These are phyloP conservation scores for Antheraea yamamai DNA, from an alignment of 2,888 invertebrate genomes.

Conservation along the genomic window DNA sequence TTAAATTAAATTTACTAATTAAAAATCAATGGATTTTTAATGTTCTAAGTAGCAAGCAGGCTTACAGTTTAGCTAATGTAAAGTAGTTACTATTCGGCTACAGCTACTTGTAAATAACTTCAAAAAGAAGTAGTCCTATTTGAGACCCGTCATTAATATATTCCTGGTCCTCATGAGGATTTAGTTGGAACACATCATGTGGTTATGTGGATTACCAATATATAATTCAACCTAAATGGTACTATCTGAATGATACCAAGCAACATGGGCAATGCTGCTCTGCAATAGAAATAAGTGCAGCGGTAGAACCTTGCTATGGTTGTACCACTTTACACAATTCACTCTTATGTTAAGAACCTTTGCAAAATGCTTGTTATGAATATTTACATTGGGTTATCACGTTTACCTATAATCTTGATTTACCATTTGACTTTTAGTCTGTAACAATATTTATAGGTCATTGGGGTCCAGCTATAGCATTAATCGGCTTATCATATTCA, in stretches of 20 bases:
- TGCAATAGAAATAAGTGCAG: not conserved
- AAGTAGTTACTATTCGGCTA: too few species aligned
- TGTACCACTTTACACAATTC: not conserved
- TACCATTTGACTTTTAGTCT: not conserved
- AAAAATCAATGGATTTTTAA: not conserved
- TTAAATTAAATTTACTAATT: too few species aligned
- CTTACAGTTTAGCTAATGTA: not conserved
- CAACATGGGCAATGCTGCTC: not conserved
- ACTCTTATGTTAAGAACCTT: not conserved
- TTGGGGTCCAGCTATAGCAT: constrained; percentile 81
- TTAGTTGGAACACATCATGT: not conserved
- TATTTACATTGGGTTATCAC: not conserved
- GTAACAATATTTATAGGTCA: constrained; percentile 34
- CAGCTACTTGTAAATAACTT: too few species aligned
- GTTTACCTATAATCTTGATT: not conserved
- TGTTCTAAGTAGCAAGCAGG: not conserved
- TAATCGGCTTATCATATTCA: constrained; percentile 80
- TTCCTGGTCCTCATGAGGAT: not conserved
- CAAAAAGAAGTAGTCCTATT: not conserved
- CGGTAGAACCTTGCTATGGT: not conserved
- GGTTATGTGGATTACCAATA: not conserved
- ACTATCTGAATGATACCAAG: not conserved
- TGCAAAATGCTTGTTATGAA: not conserved
- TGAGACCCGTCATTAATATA: not conserved
- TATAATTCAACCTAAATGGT: too few species aligned